Evolutionary conservation across 1,140 invertebrate species (phyloP), one percentile per base, ranked within the genome.

Genomic region (Leguminivora glycinivorella): DNA sequence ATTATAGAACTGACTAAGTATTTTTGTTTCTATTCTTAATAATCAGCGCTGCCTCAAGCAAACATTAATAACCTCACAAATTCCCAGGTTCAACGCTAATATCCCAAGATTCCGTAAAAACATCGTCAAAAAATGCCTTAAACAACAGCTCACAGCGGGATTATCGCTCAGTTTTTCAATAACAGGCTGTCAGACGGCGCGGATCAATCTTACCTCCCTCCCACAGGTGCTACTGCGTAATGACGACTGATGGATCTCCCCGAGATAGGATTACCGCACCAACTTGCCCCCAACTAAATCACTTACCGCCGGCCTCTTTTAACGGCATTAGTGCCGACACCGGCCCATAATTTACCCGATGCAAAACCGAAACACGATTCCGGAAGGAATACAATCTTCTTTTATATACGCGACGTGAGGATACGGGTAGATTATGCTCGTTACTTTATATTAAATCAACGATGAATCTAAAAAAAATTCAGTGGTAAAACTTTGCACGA

Each of bases 91-190:
- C 47, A 60, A 56, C 71, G 56, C 58, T 78, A 80, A 80, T 75
- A 75, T 74, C 70, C 72, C 70, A 69, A 73, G 75, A 76, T 68
- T 70, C 43, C 63, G 67, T n/a, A 69, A 72, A 85, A 83, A 79
- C 40, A 43, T n/a, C 70, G 75, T 22, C 17, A n/a, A 52, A 81
- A 86, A 83, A 82, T 43, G n/a, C 83, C 83, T 86, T 85, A 86
- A 87, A 89, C 77, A 87, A 83, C 60, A 69, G 69, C 69, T 72
- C 82, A 77, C 76, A 56, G 69, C 60, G 83, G 82, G 83, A 88
- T 87, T 90, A 87, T 87, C 86, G 79, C 78, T 88, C 85, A 88
- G 87, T 90, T 88, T 90, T 90, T 87, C 86, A 88, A 90, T 90
- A 88, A 90, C 80, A 85, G 83, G 74, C 85, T 84, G 88, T 88